Conservation (phyloP, 2,797 vertebrate genomes). For the Zenarchopterus dispar region DNA sequence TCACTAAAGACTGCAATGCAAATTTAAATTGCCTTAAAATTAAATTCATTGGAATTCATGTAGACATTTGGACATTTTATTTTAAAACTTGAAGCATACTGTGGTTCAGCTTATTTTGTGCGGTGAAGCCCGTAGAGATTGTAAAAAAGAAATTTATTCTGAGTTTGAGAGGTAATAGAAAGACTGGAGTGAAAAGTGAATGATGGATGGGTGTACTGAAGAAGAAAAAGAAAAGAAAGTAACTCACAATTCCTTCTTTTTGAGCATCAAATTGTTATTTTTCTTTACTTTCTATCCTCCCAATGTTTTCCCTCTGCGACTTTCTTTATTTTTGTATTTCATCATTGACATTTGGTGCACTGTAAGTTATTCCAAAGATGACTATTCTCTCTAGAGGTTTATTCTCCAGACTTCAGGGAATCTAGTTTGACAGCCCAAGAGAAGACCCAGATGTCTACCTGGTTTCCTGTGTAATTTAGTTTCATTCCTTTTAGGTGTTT, state of each 20-base stretch:
- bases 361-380: constrained; percentile 56
- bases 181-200: constrained; percentile 37
- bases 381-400: constrained; percentile 46
- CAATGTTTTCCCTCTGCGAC: constrained; percentile 36
- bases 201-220: constrained; percentile 32
- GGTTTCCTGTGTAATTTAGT: constrained; percentile 59
- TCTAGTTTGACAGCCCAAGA: constrained; percentile 48
- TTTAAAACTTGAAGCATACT: constrained; percentile 29
- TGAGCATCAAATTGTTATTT: constrained; percentile 27
- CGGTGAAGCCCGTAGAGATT: constrained; percentile 26
- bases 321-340: constrained; percentile 57
- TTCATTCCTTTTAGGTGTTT: constrained; percentile 68
- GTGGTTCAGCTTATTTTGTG: constrained; percentile 47
- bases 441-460: constrained; percentile 62
- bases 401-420: constrained; percentile 28
- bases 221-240: constrained; percentile 15
- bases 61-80: constrained; percentile 32
- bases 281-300: constrained; percentile 23
- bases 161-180: constrained; percentile 35
- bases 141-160: constrained; percentile 46
- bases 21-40: constrained; percentile 39
- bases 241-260: constrained; percentile 13
- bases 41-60: constrained; percentile 32
- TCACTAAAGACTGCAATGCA: constrained; percentile 32
- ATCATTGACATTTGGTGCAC: constrained; percentile 36